phyloP scores from a whole-genome alignment of 2,113 vertebrate species.

The Festucalex cinctus region DNA sequence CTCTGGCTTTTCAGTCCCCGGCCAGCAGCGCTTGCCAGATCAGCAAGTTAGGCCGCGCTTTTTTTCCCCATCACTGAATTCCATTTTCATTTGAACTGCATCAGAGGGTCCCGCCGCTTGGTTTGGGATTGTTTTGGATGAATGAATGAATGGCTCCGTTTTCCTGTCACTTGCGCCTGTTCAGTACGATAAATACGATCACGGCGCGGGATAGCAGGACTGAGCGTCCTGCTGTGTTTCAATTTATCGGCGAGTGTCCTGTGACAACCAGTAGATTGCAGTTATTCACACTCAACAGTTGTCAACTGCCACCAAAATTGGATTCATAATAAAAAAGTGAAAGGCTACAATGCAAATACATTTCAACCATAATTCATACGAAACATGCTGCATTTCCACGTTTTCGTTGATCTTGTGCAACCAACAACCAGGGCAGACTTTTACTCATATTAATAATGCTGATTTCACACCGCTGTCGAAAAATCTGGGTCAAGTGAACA shows the following conservation, averaged over 20 bases:
- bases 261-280: not conserved
- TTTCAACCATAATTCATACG: not conserved
- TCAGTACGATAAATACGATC: constrained; percentile 7
- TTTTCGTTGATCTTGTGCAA: too few species aligned
- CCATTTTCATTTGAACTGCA: constrained; percentile 27
- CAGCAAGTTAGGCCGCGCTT: constrained; percentile 17
- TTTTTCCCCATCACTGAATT: constrained; percentile 17
- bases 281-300: not conserved
- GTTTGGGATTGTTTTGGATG: constrained; percentile 20
- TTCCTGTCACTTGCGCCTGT: constrained; percentile 7
- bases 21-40: constrained; percentile 39
- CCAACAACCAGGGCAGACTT: constrained; percentile 11
- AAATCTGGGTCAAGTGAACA: constrained; percentile 50
- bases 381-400: too few species aligned
- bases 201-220: not conserved
- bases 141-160: constrained; percentile 21
- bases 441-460: constrained; percentile 27
- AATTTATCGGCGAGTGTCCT: constrained; percentile 1
- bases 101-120: constrained; percentile 8
- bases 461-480: constrained; percentile 7
- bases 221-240: constrained; percentile 11
- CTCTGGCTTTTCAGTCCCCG: constrained; percentile 8
- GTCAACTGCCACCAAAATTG: not conserved
- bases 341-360: not conserved
- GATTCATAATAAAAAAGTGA: not conserved